Conservation (phyloP, 2,113 vertebrate species). For the Aleadryas rufinucha region DNA sequence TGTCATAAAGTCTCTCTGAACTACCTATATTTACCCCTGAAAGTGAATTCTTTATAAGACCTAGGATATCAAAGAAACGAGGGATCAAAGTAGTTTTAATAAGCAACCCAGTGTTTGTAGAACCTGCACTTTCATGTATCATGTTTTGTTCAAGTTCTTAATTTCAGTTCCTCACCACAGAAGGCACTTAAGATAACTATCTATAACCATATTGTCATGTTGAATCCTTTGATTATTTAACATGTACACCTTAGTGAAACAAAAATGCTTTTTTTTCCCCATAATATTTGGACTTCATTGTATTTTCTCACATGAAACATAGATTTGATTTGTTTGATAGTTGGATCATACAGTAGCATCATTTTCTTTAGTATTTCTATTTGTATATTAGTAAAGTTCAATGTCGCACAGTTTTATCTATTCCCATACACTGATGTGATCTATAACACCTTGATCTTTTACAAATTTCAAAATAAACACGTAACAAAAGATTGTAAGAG, state of each 20-base stretch:
- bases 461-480: background rate
- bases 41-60: conserved; percentile 99
- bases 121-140: conserved; percentile 89
- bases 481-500: background rate
- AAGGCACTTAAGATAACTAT: conserved; percentile 90
- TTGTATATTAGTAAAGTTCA: background rate
- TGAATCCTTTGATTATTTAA: conserved; percentile 91
- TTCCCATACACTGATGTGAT: background rate
- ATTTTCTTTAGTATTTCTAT: conserved; percentile 9
- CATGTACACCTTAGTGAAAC: conserved; percentile 84
- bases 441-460: background rate
- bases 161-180: conserved; percentile 80
- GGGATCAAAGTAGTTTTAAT: conserved; percentile 99
- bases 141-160: conserved; percentile 85
- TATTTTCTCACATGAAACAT: conserved; percentile 60
- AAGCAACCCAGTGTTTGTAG: conserved; percentile 95
- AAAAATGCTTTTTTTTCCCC: conserved; percentile 67
- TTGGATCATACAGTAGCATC: background rate
- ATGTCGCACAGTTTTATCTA: background rate
- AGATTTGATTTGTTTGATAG: conserved; percentile 39
- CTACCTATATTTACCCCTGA: conserved; percentile 99
- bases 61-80: conserved; percentile 94
- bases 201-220: conserved; percentile 90
- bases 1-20: conserved; percentile 97
- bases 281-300: conserved; percentile 70